A percentile compares a stretch with the other conserved stretches of the same genome.
phyloP scores from a whole-genome alignment of 1,140 invertebrate genomes.

The Meloidogyne chitwoodi region DNA sequence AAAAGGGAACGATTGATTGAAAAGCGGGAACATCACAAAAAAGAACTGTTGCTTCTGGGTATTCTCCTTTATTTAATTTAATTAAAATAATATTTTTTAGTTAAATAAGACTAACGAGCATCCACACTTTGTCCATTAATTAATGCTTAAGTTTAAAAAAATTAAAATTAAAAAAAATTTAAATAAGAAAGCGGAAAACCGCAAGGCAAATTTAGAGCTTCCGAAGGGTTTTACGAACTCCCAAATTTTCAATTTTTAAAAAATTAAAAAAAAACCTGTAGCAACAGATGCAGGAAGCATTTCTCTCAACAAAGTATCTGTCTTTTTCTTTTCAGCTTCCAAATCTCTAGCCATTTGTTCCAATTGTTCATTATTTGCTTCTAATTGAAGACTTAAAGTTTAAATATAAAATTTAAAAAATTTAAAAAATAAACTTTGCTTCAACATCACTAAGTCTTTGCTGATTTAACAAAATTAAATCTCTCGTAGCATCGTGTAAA shows the following conservation, averaged over 20 bases:
- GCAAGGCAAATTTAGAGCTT: too few relatives aligned
- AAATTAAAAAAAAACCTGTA: constrained; percentile 6
- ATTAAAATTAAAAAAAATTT: background rate
- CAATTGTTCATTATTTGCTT: constrained; percentile 89
- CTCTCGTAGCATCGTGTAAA: constrained; percentile 88
- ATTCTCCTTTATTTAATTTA: constrained; percentile 40
- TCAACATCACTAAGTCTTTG: constrained; percentile 97
- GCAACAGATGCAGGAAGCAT: constrained; percentile 52
- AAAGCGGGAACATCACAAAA: constrained; percentile 53
- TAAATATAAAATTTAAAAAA: background rate
- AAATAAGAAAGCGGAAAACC: too few relatives aligned
- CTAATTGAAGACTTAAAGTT: constrained; percentile 67
- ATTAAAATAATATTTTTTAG: background rate
- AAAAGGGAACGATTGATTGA: constrained; percentile 53
- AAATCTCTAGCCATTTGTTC: constrained; percentile 89
- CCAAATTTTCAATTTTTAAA: too few relatives aligned
- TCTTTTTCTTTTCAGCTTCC: constrained; percentile 91
- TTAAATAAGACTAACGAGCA: constrained; percentile 38
- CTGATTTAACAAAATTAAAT: constrained; percentile 90
- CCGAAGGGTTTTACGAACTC: too few relatives aligned
- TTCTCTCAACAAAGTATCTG: constrained; percentile 68
- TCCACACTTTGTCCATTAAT: constrained; percentile 53
- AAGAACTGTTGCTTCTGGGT: constrained; percentile 54
- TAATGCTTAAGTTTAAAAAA: constrained; percentile 36
- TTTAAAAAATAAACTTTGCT: constrained; percentile 72